These are phyloP conservation scores for Microcebus jonahi DNA, from an alignment of 2,113 vertebrate species.

Conservation along the genomic window DNA sequence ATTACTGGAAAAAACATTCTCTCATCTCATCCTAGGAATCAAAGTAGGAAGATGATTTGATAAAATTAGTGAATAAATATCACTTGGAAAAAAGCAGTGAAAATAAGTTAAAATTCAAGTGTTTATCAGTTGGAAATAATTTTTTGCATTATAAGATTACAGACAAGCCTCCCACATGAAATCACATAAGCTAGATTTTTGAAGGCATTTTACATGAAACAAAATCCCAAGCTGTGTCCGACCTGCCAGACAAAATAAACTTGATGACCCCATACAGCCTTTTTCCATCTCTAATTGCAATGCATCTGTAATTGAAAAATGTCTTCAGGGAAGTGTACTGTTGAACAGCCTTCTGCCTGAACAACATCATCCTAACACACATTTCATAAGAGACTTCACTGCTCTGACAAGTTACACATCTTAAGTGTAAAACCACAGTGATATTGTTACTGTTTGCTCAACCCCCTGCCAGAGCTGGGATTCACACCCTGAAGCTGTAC, in stretches of 20 bases:
- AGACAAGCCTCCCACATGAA: not conserved
- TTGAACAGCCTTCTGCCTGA: constrained; percentile 23
- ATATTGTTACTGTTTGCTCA: constrained; percentile 36
- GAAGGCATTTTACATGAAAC: not conserved
- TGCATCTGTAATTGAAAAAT: constrained; percentile 6
- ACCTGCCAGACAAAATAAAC: not conserved
- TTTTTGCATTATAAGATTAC: not conserved
- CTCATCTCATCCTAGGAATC: not conserved
- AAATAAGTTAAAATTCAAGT: constrained; percentile 22
- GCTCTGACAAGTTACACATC: constrained; percentile 59
- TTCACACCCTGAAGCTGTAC: constrained; percentile 59
- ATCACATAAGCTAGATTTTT: not conserved
- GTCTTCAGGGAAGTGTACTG: constrained; percentile 36
- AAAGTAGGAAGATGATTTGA: not conserved
- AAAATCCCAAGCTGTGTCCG: not conserved
- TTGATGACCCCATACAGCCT: not conserved
- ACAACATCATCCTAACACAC: not conserved
- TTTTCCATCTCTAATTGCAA: constrained; percentile 43
- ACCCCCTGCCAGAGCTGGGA: constrained; percentile 65
- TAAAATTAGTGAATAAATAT: not conserved
- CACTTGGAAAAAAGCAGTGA: not conserved
- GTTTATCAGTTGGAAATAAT: not conserved
- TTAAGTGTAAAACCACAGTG: not conserved
- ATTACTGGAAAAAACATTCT: not conserved
- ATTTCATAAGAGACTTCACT: constrained; percentile 16